phyloP scores from a whole-genome alignment of 2,113 vertebrate genomes.

The Percina caprodes region DNA sequence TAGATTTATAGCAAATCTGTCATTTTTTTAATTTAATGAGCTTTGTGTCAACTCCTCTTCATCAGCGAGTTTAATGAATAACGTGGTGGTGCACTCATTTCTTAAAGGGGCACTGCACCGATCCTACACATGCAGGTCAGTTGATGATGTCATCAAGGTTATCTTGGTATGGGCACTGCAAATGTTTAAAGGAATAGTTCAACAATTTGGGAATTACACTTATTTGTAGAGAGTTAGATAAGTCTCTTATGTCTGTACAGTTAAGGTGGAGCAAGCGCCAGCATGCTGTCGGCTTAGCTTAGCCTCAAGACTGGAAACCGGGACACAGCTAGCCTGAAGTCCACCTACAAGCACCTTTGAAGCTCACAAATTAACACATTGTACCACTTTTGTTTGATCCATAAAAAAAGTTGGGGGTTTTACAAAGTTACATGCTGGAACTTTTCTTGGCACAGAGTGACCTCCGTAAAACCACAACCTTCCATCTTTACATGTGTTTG shows the following conservation, averaged over 20 bases:
- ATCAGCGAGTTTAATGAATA: not conserved
- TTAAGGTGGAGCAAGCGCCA: not conserved
- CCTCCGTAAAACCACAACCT: not conserved
- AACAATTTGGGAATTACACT: not conserved
- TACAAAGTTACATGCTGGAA: not conserved
- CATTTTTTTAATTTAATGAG: not conserved
- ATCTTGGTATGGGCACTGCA: not conserved
- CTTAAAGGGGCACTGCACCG: slow-evolving; percentile 19
- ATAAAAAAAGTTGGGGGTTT: not conserved
- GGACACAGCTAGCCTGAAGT: not conserved
- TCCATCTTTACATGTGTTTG: not conserved
- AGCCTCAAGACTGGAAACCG: not conserved
- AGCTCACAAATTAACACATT: not conserved
- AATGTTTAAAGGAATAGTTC: not conserved
- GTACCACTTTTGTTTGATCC: not conserved
- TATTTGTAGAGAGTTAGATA: not conserved
- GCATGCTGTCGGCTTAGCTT: not conserved
- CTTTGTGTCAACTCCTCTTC: not conserved
- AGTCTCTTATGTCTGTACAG: not conserved
- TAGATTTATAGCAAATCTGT: not conserved
- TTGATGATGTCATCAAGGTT: not conserved
- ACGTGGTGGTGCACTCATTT: not conserved
- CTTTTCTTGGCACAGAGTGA: not conserved
- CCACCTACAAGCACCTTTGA: not conserved
- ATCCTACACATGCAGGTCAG: not conserved